Evolutionary conservation across 1,140 invertebrate species (phyloP), one percentile per base, ranked within the genome.

Genomic region (Octopus sinensis): DNA sequence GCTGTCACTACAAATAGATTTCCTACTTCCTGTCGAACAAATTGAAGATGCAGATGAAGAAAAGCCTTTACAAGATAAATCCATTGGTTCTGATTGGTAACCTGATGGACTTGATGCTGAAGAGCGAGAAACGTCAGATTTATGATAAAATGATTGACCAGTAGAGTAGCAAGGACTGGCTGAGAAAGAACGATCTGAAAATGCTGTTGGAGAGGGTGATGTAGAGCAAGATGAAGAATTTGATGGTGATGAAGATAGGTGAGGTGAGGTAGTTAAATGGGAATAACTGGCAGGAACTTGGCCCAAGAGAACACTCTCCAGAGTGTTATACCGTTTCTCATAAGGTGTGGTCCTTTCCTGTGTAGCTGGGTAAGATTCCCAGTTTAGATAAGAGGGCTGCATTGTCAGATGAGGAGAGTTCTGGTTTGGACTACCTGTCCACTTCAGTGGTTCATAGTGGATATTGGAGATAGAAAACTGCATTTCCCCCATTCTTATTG

Each of bases 201-300:
- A 12, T 53, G 68, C 13, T 43, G 62, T 43, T 62, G 68, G 75
- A 62, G 77, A 75, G 7, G 79, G 76, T 9, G 76, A 80, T 4
- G 75, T 77, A 13, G 79, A 82, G 13, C 62, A 79, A 13, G 78
- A 75, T 4, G 71, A 53, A 76, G 71, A 51, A 30, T 75, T 56
- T 52, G 79, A 56, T 53, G 77, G 81, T 51, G 76, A 76, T 80
- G 80, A 53, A 7, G 62, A 75, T 5, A 62, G 54, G 30, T 73
- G n/a, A n/a, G 53, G 79, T 7, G 80, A 80, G 30, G 83, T 71
- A 17, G 86, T 80, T 23, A 89, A 75, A 82, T 89, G 87, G 79
- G 87, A 86, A 77, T 89, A 89, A 0, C 85, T 87, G 5, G 87
- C 79, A 1, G 88, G 88, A 51, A 89, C 83, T 82, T 89, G 85